Base-by-base conservation (phyloP, 92 coral and sea anemone genomes). In the Zoanthus gigantus region DNA sequence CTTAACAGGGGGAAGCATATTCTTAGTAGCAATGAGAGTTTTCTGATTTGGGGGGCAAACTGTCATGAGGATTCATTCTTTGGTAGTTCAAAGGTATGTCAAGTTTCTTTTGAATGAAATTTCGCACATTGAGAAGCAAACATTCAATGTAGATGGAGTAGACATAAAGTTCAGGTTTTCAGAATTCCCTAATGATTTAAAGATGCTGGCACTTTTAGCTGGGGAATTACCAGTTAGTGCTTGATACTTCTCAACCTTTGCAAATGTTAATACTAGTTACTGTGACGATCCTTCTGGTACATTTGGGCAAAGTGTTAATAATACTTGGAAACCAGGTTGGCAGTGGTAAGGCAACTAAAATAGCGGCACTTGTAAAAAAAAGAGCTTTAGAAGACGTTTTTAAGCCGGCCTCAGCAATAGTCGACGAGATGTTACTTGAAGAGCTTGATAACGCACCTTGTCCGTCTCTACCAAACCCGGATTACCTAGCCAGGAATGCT, bases 1-100 rank as follows among this genome's bases (percentile, higher is more conserved):
- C 88, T 83, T 74, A 89, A 89, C 72, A 74, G 89, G 78, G 92
- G 92, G 5, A 83, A 89, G 72, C 89, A 42, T 74, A 69, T 83
- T 60, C 82, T 89, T 54, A 89, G 89, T 71, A 89, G 89, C 78
- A 83, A 82, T 8, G 81, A 76, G 42, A 73, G 74, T 72, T 88
- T 82, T 66, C 15, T 88, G 63, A 88, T 88, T 50, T 88, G 83
- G 72, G 91, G 91, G 52, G 76, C 88, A 57, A 88, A 88, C 72
- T 88, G 88, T 88, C 32, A 56, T 56, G 61, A 56, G 61, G 61
- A 23, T 23, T 23, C 23, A 56, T 56, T 56, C 61, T 56, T 56
- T 56, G 61, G 61, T 56, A 56, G 61, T 10, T 56, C 61, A 14
- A 56, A 56, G 61, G 61, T 56, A 56, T 56, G 60, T 47, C 52